Conservation (phyloP, 2,888 invertebrate species). For the Xylocampa areola region DNA sequence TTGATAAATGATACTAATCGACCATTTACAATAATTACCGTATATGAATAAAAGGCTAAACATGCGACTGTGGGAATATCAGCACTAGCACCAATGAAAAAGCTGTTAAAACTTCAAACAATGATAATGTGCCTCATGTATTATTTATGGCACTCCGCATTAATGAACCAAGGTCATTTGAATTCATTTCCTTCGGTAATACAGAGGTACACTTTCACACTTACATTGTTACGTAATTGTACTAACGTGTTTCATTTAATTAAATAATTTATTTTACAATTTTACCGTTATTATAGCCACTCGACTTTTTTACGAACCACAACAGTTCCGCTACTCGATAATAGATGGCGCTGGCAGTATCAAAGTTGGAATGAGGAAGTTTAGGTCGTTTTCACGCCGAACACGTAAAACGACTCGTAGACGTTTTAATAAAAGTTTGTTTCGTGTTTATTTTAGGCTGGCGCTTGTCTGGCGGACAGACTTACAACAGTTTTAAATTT, state of each 20-base stretch:
- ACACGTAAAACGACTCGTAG: constrained; percentile 71
- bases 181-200: constrained; percentile 79
- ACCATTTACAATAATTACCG: constrained; percentile 58
- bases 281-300: constrained; percentile 43
- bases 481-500: constrained; percentile 72
- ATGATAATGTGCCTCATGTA: constrained; percentile 84
- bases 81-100: constrained; percentile 70
- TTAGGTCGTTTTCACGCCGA: constrained; percentile 63
- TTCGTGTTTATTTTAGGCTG: constrained; percentile 77
- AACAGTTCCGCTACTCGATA: constrained; percentile 78
- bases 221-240: constrained; percentile 61
- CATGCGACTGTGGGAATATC: constrained; percentile 60
- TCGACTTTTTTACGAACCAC: constrained; percentile 66
- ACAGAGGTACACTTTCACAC: constrained; percentile 67
- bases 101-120: constrained; percentile 76
- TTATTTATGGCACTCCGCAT: constrained; percentile 80
- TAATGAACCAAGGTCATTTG: constrained; percentile 88
- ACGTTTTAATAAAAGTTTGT: constrained; percentile 80
- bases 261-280: constrained; percentile 46
- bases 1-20: constrained; percentile 58
- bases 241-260: constrained; percentile 54
- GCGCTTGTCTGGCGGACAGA: constrained; percentile 67
- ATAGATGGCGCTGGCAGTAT: constrained; percentile 77
- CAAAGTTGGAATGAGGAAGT: constrained; percentile 27
- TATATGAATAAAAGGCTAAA: constrained; percentile 56